Percentiles rank a stretch among this genome's conserved stretches.
These are phyloP conservation scores for Saccopteryx bilineata DNA, from an alignment of 2,113 vertebrate species.

Conservation along the genomic window DNA sequence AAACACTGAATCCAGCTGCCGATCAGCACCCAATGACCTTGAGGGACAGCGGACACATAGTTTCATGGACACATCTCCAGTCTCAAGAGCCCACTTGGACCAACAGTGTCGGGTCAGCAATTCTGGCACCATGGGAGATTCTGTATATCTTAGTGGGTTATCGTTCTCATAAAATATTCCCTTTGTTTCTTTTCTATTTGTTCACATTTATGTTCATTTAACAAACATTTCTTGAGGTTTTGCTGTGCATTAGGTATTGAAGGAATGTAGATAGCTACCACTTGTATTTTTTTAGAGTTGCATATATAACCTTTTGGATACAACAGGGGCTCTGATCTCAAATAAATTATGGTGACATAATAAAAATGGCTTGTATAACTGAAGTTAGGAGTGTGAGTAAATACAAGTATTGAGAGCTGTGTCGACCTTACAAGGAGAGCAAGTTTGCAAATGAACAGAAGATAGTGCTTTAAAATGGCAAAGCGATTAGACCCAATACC, in stretches of 20 bases:
- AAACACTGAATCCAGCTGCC: background rate
- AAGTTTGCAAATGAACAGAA: background rate
- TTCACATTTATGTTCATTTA: background rate
- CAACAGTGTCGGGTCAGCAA: accelerated
- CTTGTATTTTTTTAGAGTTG: background rate
- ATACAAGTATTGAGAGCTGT: background rate
- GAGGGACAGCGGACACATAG: background rate
- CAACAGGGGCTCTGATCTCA: background rate
- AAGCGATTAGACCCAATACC: background rate
- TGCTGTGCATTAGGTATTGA: background rate
- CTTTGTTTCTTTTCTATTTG: background rate
- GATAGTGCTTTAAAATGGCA: slow-evolving; percentile 1
- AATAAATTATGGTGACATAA: background rate
- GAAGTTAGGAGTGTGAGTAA: background rate
- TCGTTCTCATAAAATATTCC: background rate
- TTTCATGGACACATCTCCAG: accelerated
- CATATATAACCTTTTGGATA: background rate
- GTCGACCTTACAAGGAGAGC: background rate
- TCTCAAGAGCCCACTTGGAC: no score
- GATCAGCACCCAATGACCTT: background rate
- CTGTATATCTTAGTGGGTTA: background rate
- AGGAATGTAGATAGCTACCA: background rate
- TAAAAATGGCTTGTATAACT: background rate
- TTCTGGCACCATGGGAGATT: accelerated
- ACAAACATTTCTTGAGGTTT: background rate